These are phyloP conservation scores for Caranx ignobilis DNA, from an alignment of 2,113 vertebrate species.

Conservation along the genomic window DNA sequence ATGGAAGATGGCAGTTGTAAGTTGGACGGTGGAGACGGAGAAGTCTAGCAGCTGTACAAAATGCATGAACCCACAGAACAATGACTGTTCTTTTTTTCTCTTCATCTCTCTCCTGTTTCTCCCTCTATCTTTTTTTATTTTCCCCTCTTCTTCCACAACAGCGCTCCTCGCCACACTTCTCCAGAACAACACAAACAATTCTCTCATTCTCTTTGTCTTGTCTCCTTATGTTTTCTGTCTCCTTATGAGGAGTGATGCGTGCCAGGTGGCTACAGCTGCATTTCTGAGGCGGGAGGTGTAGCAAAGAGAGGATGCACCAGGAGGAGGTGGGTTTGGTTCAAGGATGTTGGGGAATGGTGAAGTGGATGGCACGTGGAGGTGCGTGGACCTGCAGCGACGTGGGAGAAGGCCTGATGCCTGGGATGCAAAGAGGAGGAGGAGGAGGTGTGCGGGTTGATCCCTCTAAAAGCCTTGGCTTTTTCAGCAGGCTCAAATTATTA, in stretches of 20 bases:
- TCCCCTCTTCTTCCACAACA: slow-evolving; percentile 3
- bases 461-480: slow-evolving; percentile 81
- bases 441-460: slow-evolving; percentile 67
- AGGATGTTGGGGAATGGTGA: background rate
- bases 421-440: slow-evolving; percentile 23
- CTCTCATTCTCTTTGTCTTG: slow-evolving; percentile 62
- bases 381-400: slow-evolving; percentile 36
- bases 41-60: slow-evolving; percentile 68
- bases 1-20: slow-evolving; percentile 74
- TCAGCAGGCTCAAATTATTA: slow-evolving; percentile 80
- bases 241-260: background rate
- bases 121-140: background rate
- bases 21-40: slow-evolving; percentile 65
- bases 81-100: slow-evolving; percentile 29
- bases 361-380: slow-evolving; percentile 48
- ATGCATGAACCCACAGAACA: slow-evolving; percentile 75
- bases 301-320: slow-evolving; percentile 14
- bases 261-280: slow-evolving; percentile 29
- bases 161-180: slow-evolving; percentile 1
- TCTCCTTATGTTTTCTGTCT: slow-evolving; percentile 16
- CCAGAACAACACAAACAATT: slow-evolving; percentile 37
- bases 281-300: slow-evolving; percentile 19
- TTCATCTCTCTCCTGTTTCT: background rate
- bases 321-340: background rate
- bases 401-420: slow-evolving; percentile 44